Percentiles rank a stretch among this genome's conserved stretches.
These are phyloP conservation scores for Caenorhabditis parvicauda DNA, from an alignment of 2,888 invertebrate genomes.

Conservation along the genomic window DNA sequence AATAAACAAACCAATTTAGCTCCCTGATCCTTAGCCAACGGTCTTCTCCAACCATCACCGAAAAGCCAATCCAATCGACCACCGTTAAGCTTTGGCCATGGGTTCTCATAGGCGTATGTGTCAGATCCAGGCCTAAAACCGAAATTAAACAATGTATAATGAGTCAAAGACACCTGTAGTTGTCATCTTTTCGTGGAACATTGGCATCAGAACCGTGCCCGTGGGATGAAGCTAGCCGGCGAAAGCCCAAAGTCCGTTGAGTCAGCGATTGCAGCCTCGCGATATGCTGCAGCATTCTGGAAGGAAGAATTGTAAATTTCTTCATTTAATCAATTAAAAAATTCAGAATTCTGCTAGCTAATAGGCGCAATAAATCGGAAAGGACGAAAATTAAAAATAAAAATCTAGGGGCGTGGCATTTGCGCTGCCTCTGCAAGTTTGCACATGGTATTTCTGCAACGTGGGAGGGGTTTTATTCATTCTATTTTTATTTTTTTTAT, in stretches of 20 bases:
- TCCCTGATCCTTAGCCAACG: constrained; percentile 51
- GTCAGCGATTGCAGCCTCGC: constrained; percentile 17
- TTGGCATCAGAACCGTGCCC: constrained; percentile 35
- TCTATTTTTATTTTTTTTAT: constrained; percentile 1
- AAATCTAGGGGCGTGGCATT: not conserved
- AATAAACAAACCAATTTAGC: not conserved
- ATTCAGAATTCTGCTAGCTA: not conserved
- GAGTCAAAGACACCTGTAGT: constrained; percentile 32
- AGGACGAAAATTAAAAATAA: constrained; percentile 7
- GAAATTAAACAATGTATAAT: not conserved
- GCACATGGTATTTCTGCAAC: too few species aligned
- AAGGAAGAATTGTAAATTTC: constrained; percentile 1
- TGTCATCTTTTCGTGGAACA: constrained; percentile 44
- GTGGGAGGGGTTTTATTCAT: too few species aligned
- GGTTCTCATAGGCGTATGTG: constrained; percentile 62
- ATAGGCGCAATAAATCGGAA: not conserved
- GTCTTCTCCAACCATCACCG: constrained; percentile 59
- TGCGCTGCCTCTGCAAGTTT: too few species aligned
- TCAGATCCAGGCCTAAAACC: constrained; percentile 54
- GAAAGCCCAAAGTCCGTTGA: constrained; percentile 21
- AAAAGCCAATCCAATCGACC: constrained; percentile 61
- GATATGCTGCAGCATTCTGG: constrained; percentile 27
- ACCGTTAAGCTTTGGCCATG: constrained; percentile 61
- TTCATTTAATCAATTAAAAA: too few species aligned
- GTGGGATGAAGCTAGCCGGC: constrained; percentile 23